Evolutionary conservation across 1,140 invertebrate genomes (phyloP), one percentile per base, ranked within the genome.

Genomic region (Drosophila pectinifera): DNA sequence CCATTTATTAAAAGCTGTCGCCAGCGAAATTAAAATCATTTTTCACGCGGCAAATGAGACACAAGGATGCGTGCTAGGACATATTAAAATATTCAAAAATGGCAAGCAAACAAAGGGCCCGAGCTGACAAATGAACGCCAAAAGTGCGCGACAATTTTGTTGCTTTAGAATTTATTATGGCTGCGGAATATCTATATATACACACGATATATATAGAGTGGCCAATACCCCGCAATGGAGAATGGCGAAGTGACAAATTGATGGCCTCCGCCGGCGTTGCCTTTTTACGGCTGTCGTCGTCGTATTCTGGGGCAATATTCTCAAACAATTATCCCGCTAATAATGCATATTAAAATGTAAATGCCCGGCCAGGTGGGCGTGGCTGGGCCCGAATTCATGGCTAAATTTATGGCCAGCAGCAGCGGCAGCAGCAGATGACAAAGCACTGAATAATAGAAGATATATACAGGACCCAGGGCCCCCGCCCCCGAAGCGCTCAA

Each of bases 291-390:
- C 49, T 46, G 46, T 49, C 14, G 6, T 38, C 14, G 5, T 48
- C n/a, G 4, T 3, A 49, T 58, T 65, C 49, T 74, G 65, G 41
- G 58, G 54, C 58, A 74, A 80, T 90, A 65, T 84, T 70, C 68
- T 28, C 45, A 69, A 81, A 73, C 85, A 85, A 90, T 89, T 89
- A 84, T 89, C 74, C 64, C 57, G 77, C 85, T 78, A 85, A 90
- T 89, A 89, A 81, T 75, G 81, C 78, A 90, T 86, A 89, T 89
- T 90, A 79, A 90, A 90, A 85, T 90, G 68, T 74, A 72, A 86
- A 79, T 90, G 61, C 31, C 20, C 31, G n/a, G 20, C 14, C 57
- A 70, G 73, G 56, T 62, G 58, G 8, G 45, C 20, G 11, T n/a
- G 24, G 26, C 31, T 24, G 20, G 10, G 22, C n/a, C 18, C 6